Conservation (phyloP, 2,797 vertebrate genomes). For the Molossus alvarezi region DNA sequence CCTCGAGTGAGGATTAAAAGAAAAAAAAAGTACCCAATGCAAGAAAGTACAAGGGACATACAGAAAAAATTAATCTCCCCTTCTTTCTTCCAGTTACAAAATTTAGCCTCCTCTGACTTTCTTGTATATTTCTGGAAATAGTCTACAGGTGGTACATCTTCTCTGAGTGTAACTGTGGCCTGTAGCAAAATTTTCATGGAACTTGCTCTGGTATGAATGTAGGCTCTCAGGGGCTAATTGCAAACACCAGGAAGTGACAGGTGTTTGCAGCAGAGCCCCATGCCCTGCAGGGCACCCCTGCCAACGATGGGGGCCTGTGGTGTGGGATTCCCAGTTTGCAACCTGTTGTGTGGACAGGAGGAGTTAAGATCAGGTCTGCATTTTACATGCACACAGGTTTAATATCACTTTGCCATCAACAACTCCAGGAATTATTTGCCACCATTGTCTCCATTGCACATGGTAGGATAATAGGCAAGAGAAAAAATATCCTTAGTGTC, state of each 20-base stretch:
- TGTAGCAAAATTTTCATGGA: neutral
- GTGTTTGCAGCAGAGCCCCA: neutral
- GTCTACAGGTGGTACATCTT: neutral
- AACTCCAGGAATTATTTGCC: neutral
- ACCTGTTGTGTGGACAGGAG: neutral
- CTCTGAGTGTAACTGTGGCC: neutral
- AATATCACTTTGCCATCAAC: neutral
- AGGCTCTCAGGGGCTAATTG: neutral
- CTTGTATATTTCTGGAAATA: neutral
- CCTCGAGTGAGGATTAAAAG: no score
- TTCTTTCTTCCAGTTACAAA: neutral
- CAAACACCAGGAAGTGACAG: neutral
- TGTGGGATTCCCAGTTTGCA: neutral
- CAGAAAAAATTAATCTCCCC: neutral
- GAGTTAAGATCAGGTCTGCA: neutral
- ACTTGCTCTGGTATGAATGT: neutral
- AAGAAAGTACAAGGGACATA: neutral
- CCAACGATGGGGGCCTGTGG: neutral
- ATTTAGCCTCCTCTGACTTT: neutral
- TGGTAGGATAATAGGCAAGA: neutral
- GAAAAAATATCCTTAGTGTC: neutral
- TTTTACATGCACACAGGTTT: neutral
- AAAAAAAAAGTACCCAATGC: neutral
- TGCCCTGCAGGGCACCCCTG: neutral
- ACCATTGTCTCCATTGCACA: neutral